phyloP scores from a whole-genome alignment of 2,888 invertebrate species.

The Erebia palarica region DNA sequence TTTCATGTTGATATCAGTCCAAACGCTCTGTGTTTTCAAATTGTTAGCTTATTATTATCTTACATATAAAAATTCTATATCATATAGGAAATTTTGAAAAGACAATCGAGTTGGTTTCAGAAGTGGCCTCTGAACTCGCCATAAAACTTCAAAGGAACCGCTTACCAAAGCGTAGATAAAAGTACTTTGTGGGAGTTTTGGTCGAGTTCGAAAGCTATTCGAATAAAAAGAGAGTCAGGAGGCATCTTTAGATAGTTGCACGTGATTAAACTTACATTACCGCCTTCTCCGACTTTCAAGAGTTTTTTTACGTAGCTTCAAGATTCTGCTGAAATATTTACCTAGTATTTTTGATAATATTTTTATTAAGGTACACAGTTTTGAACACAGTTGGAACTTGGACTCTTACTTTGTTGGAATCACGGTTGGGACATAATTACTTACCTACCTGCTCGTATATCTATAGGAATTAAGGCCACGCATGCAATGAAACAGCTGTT shows the following conservation, averaged over 20 bases:
- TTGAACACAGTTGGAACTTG: no score
- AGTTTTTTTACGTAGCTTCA: not conserved
- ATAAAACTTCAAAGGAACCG: conserved; percentile 25
- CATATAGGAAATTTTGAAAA: conserved; percentile 2
- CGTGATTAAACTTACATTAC: conserved; percentile 26
- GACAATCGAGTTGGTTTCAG: conserved; percentile 20
- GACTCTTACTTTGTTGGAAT: no score
- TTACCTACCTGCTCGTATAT: no score
- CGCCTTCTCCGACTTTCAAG: conserved; percentile 6
- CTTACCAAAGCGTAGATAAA: conserved; percentile 24
- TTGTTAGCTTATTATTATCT: no score
- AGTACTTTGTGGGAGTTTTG: conserved; percentile 25
- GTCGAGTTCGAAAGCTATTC: conserved; percentile 25
- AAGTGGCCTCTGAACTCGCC: conserved; percentile 19
- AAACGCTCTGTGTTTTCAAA: no score
- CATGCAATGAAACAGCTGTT: no score
- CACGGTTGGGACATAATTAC: no score
- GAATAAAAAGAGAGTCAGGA: conserved; percentile 21
- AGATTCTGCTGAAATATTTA: not conserved
- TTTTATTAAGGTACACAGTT: no score
- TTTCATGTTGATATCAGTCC: no score
- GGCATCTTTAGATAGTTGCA: conserved; percentile 20
- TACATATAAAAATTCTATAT: not conserved
- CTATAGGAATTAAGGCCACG: no score
- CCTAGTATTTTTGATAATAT: not conserved